Percentiles rank a stretch among this genome's conserved stretches.
phyloP scores from a whole-genome alignment of 35 echinoderm and acorn worm genomes.

The Ophiothrix spiculata region DNA sequence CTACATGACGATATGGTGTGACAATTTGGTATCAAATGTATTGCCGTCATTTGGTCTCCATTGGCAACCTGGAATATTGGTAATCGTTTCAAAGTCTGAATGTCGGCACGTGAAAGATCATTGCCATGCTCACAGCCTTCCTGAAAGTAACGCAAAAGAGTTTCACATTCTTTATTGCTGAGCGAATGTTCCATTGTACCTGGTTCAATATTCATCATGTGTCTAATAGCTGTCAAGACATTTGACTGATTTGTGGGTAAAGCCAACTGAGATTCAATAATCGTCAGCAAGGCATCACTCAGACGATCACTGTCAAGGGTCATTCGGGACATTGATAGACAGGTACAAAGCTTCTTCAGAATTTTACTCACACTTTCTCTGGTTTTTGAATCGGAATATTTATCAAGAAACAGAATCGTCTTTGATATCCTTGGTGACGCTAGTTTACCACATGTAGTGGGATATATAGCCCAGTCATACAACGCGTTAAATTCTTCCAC shows the following conservation, averaged over 20 bases:
- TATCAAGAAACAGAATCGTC: neutral
- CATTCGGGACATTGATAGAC: no score
- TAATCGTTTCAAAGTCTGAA: slow-evolving; percentile 10
- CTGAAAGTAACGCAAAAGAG: slow-evolving; percentile 11
- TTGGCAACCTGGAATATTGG: neutral
- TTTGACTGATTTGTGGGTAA: neutral
- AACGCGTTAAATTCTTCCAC: neutral
- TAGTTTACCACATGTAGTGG: neutral
- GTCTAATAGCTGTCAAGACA: neutral
- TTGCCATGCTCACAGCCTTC: slow-evolving; percentile 3
- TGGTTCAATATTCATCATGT: neutral
- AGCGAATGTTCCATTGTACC: neutral
- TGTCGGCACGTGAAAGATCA: neutral
- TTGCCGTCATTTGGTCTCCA: neutral
- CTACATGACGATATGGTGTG: neutral
- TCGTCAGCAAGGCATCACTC: neutral
- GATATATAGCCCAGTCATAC: slow-evolving; percentile 15
- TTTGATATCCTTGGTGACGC: slow-evolving; percentile 14
- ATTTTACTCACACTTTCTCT: neutral
- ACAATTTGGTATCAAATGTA: neutral
- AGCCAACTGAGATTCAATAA: neutral
- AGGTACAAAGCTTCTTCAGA: neutral
- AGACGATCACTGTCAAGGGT: neutral
- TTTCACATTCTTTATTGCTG: neutral
- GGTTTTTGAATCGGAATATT: no score